A percentile compares a stretch with the other conserved stretches of the same genome.
Evolutionary conservation across 2,113 vertebrate genomes (phyloP).

Genomic region (Ramphastos sulfuratus): DNA sequence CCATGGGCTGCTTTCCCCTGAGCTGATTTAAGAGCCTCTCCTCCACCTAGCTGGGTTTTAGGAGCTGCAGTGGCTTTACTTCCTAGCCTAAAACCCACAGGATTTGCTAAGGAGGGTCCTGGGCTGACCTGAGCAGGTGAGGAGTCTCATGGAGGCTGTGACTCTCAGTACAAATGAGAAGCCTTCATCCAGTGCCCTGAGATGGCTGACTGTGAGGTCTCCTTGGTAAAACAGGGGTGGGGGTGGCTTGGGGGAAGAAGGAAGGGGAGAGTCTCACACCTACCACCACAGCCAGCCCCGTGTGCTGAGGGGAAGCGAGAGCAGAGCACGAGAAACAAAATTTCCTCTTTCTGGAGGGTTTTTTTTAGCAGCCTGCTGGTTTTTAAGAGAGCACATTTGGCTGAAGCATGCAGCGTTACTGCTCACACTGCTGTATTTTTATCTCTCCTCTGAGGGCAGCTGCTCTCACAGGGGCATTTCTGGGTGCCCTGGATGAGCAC

Average conservation of each 20-base stretch:
- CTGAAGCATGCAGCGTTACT: background rate
- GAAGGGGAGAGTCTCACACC: background rate
- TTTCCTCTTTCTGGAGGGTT: slow-evolving; percentile 55
- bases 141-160: no score
- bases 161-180: background rate
- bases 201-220: fast-evolving
- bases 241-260: background rate
- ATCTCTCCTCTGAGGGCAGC: fast-evolving
- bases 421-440: background rate
- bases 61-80: no score
- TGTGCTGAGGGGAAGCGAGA: background rate
- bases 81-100: no score
- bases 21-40: no score
- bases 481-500: background rate
- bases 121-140: no score
- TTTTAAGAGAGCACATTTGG: background rate
- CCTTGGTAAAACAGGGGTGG: background rate
- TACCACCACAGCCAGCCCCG: background rate
- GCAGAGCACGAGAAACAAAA: background rate
- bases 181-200: background rate
- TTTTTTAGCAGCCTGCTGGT: slow-evolving; percentile 31
- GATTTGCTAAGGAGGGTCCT: no score
- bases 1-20: no score
- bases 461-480: fast-evolving
- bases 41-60: no score